Percentiles rank a stretch among this genome's conserved stretches.
Conservation (phyloP, 2,888 invertebrate species). For the Heliconius ethilla region DNA sequence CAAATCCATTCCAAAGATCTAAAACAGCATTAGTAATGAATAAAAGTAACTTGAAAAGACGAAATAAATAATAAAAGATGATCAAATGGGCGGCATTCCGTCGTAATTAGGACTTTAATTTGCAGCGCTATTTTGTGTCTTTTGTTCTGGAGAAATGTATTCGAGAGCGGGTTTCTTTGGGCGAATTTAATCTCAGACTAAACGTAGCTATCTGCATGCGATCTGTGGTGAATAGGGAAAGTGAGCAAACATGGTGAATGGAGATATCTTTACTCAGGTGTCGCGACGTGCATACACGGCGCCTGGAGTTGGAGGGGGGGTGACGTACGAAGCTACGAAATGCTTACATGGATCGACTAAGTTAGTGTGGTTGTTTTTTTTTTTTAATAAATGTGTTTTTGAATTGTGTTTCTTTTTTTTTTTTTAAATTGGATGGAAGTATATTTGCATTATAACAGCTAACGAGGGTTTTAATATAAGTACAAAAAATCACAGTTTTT, state of each 20-base stretch:
- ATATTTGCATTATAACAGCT: background rate
- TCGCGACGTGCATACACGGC: conserved; percentile 53
- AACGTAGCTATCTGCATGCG: conserved; percentile 67
- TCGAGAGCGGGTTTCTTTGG: conserved; percentile 39
- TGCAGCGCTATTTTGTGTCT: conserved; percentile 42
- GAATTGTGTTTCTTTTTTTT: background rate
- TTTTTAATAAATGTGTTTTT: background rate
- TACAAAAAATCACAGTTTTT: background rate
- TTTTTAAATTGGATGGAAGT: background rate
- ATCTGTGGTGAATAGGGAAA: conserved; percentile 64
- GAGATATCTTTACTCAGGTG: conserved; percentile 64
- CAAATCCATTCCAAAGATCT: conserved; percentile 1
- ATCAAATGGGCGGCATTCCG: conserved; percentile 39
- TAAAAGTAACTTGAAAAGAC: conserved; percentile 39
- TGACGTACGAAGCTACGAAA: conserved; percentile 36
- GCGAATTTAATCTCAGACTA: conserved; percentile 56
- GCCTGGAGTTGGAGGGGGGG: conserved; percentile 24
- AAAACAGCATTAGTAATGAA: conserved; percentile 17
- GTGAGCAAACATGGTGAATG: conserved; percentile 61
- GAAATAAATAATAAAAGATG: conserved; percentile 40
- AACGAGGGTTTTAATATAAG: background rate
- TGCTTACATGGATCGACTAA: background rate
- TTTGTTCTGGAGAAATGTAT: conserved; percentile 38
- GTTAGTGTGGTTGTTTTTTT: background rate
- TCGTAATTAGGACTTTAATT: conserved; percentile 45